Conservation (phyloP, 1,140 invertebrate genomes). For the Drosophila elegans region DNA sequence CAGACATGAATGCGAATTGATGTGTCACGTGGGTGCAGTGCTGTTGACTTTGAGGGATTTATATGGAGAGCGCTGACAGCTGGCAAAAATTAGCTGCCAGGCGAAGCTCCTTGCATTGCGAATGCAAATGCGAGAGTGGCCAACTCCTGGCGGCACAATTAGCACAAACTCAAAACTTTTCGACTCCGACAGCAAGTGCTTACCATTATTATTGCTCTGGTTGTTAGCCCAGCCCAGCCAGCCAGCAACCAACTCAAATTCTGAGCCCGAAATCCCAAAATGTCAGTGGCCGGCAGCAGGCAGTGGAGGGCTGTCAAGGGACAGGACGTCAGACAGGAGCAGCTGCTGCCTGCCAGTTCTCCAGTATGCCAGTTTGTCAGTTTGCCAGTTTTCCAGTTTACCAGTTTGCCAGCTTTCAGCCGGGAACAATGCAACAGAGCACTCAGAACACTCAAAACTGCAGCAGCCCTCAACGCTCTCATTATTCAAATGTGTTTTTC, state of each 20-base stretch:
- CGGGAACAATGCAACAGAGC: constrained; percentile 38
- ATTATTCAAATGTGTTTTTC: constrained; percentile 74
- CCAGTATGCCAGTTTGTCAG: constrained; percentile 1
- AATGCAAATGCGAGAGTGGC: background rate
- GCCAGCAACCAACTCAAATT: constrained; percentile 61
- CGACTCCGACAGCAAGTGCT: constrained; percentile 40
- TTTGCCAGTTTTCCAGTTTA: constrained; percentile 1
- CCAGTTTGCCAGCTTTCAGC: constrained; percentile 20
- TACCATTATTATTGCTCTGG: constrained; percentile 31
- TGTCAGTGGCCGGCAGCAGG: constrained; percentile 55
- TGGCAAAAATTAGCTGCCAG: constrained; percentile 74
- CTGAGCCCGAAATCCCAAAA: constrained; percentile 67
- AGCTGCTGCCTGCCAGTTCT: constrained; percentile 26
- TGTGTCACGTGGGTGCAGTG: constrained; percentile 78
- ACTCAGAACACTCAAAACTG: constrained; percentile 39
- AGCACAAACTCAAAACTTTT: constrained; percentile 52
- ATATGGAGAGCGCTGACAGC: constrained; percentile 66
- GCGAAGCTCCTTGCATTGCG: constrained; percentile 7
- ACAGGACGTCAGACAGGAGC: constrained; percentile 32
- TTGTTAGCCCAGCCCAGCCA: constrained; percentile 15
- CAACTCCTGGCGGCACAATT: constrained; percentile 63
- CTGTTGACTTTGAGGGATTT: constrained; percentile 80
- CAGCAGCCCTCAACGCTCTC: constrained; percentile 48
- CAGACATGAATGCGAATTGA: constrained; percentile 75
- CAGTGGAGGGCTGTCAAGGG: constrained; percentile 39